A percentile compares a stretch with the other conserved stretches of the same genome.
These are phyloP conservation scores for Eupithecia abbreviata DNA, from an alignment of 2,888 invertebrate species.

Conservation along the genomic window DNA sequence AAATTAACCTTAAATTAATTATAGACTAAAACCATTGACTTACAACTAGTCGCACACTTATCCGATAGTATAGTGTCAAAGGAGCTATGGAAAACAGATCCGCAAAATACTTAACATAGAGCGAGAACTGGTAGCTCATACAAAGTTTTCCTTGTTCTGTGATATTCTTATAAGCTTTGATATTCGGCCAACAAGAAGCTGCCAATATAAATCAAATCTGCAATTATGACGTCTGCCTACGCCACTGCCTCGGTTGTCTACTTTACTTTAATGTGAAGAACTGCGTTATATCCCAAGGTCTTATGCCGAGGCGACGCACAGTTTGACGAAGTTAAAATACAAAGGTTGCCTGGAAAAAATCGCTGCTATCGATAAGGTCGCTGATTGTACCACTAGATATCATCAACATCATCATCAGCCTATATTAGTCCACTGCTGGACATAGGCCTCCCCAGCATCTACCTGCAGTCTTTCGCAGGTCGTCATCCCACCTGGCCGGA, in stretches of 20 bases:
- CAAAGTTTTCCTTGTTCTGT: constrained; percentile 10
- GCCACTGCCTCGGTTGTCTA: background rate
- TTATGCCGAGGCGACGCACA: too few relatives aligned
- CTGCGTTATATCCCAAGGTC: background rate
- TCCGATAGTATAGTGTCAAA: background rate
- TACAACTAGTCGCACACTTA: background rate
- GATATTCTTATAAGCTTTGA: constrained; percentile 28
- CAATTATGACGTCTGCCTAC: constrained; percentile 23
- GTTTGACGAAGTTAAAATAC: too few relatives aligned
- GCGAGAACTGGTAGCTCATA: background rate
- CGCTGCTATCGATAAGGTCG: too few relatives aligned
- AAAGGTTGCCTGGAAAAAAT: too few relatives aligned
- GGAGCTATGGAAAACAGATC: background rate
- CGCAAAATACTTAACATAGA: background rate
- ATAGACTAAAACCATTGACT: too few relatives aligned
- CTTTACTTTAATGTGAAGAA: background rate
- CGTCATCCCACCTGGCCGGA: too few relatives aligned
- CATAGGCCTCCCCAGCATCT: too few relatives aligned
- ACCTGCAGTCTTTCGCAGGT: too few relatives aligned
- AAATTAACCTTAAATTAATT: too few relatives aligned
- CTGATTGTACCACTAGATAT: too few relatives aligned
- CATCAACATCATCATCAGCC: too few relatives aligned
- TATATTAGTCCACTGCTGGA: too few relatives aligned
- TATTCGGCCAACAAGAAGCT: constrained; percentile 28
- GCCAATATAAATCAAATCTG: constrained; percentile 27